phyloP scores from a whole-genome alignment of 2,113 vertebrate species.

The Gorsachius goisagi region DNA sequence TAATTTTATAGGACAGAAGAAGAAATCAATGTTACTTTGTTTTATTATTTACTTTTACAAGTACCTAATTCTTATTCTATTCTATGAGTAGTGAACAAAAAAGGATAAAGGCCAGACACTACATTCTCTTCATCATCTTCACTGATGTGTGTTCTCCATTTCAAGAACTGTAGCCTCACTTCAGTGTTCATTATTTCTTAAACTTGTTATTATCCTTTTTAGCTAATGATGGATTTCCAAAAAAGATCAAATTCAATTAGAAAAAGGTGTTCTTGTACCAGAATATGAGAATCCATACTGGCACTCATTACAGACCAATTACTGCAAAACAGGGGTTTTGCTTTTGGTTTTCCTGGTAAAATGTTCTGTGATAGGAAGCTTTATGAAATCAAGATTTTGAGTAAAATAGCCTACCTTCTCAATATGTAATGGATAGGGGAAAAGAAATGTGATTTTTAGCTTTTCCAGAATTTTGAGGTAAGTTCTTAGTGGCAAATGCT shows the following conservation, averaged over 20 bases:
- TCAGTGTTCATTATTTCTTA: neutral
- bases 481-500: neutral
- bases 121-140: neutral
- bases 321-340: neutral
- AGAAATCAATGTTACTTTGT: slow-evolving; percentile 42
- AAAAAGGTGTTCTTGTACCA: neutral
- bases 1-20: slow-evolving; percentile 8
- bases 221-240: neutral
- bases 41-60: neutral
- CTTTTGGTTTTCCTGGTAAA: neutral
- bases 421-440: neutral
- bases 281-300: neutral
- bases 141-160: neutral
- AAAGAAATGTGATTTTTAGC: neutral
- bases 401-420: neutral
- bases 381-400: neutral
- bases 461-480: neutral
- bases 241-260: neutral
- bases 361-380: neutral
- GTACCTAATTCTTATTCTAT: neutral
- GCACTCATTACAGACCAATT: neutral
- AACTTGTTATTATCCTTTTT: neutral
- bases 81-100: neutral
- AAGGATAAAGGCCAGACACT: neutral
- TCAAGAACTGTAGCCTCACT: neutral